Base-by-base conservation (phyloP, 1,140 invertebrate species). In the Yoshiicerus persimilis region DNA sequence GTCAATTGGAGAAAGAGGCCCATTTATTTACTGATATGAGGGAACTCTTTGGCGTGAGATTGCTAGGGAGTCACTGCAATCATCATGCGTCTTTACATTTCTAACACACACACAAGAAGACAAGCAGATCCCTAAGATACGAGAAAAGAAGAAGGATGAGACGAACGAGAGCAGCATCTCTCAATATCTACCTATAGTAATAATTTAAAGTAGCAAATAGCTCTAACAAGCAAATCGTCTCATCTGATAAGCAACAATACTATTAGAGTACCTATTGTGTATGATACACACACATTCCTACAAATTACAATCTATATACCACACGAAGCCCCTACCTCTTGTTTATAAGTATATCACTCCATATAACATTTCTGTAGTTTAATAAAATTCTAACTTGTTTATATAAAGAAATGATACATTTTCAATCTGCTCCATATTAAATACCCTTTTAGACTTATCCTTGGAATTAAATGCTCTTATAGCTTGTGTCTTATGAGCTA, bases 11-110 rank as follows among this genome's bases (percentile, higher is more conserved):
- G 56, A 86, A 66, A 64, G 84, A 36, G 41, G 84, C 84, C 84
- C 32, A 86, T 86, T 86, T 86, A 56, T 62, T 86, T 86, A 86
- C 47, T 86, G 47, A 56, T 66, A 86, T 86, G 84, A 38, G 66
- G 41, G 62, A 86, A 86, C 66, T 86, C 62, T 66, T 36, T n/a
- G 38, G 25, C 41, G 25, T 56, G 23, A 41, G 83, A 47, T 84
- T 84, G 32, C 38, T 23, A 30, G 25, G 62, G 66, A 70, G 66
- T 70, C 66, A 20, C n/a, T 56, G 47, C 47, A 16, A 56, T 56
- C 16, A 56, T 56, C 47, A 70, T 70, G 66, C 25, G 66, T 70
- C 66, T 27, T 70, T 70, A 70, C 66, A 70, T 16, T 32, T 32
- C 66, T 16, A 16, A 47, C 11, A 47, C 11, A 47, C 41, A 47